Conservation (phyloP, 2,888 invertebrate genomes). For the Andrena camellia region DNA sequence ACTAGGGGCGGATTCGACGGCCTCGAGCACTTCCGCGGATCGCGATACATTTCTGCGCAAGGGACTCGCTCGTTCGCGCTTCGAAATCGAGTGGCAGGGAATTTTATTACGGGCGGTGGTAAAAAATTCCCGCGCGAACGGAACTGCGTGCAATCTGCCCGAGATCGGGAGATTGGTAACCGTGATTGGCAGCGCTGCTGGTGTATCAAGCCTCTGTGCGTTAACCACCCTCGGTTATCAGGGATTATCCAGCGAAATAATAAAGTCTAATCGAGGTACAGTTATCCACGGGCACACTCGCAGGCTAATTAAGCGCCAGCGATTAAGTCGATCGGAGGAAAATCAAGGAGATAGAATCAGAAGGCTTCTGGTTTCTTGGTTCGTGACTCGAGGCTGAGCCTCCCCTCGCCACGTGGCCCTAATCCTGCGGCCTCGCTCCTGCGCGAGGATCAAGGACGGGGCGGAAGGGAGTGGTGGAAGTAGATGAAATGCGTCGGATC, state of each 20-base stretch:
- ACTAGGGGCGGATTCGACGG: too few species aligned
- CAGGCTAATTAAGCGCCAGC: constrained; percentile 59
- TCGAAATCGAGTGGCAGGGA: too few species aligned
- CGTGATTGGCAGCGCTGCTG: not conserved
- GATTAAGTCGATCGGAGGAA: constrained; percentile 55
- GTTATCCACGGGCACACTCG: not conserved
- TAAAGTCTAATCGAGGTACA: constrained; percentile 2
- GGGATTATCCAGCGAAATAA: constrained; percentile 1
- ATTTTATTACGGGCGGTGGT: too few species aligned
- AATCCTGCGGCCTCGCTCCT: constrained; percentile 54
- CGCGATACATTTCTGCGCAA: too few species aligned
- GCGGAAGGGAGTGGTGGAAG: not conserved
- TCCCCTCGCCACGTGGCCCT: constrained; percentile 46
- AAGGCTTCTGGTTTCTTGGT: constrained; percentile 48
- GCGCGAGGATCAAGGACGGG: constrained; percentile 49
- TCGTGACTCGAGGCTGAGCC: constrained; percentile 65
- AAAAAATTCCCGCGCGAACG: too few species aligned
- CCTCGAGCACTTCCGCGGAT: too few species aligned
- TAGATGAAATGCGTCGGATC: constrained; percentile 3
- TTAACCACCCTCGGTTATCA: constrained; percentile 7
- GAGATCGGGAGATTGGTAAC: not conserved
- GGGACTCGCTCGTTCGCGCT: too few species aligned
- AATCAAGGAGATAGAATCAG: constrained; percentile 56
- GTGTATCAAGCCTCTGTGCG: constrained; percentile 9
- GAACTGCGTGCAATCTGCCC: not conserved